phyloP scores from a whole-genome alignment of 2,113 vertebrate species.

The Xenopus laevis region DNA sequence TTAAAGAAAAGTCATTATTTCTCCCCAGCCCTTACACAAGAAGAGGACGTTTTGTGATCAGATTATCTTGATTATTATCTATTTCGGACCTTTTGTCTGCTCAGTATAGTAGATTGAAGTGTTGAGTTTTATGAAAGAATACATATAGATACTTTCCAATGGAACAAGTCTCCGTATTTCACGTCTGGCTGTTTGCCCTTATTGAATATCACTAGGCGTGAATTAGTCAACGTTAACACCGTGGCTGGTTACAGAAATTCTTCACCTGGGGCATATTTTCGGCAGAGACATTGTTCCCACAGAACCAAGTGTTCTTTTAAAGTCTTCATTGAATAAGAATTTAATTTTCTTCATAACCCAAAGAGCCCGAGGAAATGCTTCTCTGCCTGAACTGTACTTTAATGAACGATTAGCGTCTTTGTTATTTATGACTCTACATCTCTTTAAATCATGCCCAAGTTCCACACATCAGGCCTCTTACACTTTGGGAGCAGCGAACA shows the following conservation, averaged over 20 bases:
- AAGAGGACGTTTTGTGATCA: not conserved
- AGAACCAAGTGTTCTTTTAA: not conserved
- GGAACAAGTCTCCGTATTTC: not conserved
- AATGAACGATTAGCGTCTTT: not conserved
- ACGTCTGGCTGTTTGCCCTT: not conserved
- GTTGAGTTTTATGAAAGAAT: not conserved
- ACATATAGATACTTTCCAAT: not conserved
- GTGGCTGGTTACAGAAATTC: not conserved
- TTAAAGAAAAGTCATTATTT: not conserved
- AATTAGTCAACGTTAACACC: not conserved
- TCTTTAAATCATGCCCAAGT: not conserved
- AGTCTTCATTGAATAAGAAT: constrained; percentile 14
- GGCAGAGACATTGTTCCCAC: not conserved
- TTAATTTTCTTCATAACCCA: constrained; percentile 7
- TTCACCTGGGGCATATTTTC: not conserved
- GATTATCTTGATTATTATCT: no score
- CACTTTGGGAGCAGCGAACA: not conserved
- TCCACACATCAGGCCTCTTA: not conserved
- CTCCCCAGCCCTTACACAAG: not conserved
- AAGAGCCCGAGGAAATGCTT: constrained; percentile 1
- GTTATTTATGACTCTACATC: constrained; percentile 1
- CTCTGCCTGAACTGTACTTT: not conserved
- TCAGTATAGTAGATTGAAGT: no score
- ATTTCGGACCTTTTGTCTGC: no score
- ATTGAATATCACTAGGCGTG: not conserved